Base-by-base conservation (phyloP, 1,140 invertebrate genomes). In the Ostrea denselamellosa region DNA sequence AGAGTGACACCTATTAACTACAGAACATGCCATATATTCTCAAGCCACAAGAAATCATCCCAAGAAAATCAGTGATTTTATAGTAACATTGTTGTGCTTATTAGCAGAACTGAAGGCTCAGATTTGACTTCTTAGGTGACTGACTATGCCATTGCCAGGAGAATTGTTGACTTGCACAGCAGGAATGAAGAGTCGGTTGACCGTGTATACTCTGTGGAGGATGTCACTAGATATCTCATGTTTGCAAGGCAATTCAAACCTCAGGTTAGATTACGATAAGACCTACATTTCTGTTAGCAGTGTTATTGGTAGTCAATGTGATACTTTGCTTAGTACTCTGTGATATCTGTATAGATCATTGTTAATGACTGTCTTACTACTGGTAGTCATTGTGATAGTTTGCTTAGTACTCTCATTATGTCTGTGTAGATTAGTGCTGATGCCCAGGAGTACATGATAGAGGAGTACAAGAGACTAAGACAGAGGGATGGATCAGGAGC, bases 241-340 rank as follows among this genome's bases (percentile, higher is more conserved):
- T 99, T 99, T 95, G 98, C 99, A 2, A 96, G 98, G 86, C 98
- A 98, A 90, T 99, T 99, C 93, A 99, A 99, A 93, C 99, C 99
- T 0, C 96, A 98, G 88, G 97, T 99, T 85, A 97, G 96, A 58
- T 14, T 58, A 8, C 12, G 65, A 0, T 68, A 25, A n/a, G 10
- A 7, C 0, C 9, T 25, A 68, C 0, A 25, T n/a, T 25, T 25
- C 10, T 62, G 7, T 62, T 62, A 9, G 0, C 34, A 44, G 34
- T 44, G 34, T 44, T 44, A 44, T 44, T 44, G 34, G 34, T 44
- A 44, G 34, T 44, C 34, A 44, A 5, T 44, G 34, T 5, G 5
- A 44, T 44, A 44, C 5, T 44, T 44, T 44, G 5, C 34, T 44
- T 44, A 5, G 34, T 44, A 44, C 34, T 44, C 34, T 44, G 5